Evolutionary conservation across 2,888 invertebrate genomes (phyloP).

Genomic region (Crepidodera aurea): DNA sequence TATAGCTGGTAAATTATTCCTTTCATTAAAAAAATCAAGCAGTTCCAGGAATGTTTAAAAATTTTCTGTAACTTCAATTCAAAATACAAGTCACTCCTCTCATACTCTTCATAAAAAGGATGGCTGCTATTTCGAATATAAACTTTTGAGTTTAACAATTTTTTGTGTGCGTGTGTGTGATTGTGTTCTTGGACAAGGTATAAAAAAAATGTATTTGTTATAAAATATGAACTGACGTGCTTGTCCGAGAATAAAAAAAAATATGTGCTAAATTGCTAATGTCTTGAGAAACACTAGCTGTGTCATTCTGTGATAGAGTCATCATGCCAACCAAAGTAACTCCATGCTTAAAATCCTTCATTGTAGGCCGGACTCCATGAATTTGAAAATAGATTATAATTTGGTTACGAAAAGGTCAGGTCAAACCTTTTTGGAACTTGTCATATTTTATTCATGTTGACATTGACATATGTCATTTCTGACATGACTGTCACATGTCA

Average conservation of each 20-base stretch:
- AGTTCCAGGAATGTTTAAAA: constrained; percentile 5
- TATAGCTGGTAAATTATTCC: background rate
- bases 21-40: background rate
- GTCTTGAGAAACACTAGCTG: constrained; percentile 32
- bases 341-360: constrained; percentile 10
- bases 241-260: background rate
- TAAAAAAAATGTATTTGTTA: constrained; percentile 30
- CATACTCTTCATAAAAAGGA: background rate
- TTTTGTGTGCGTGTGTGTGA: constrained; percentile 2
- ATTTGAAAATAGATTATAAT: too few species aligned
- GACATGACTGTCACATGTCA: too few species aligned
- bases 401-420: too few species aligned
- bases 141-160: constrained; percentile 3
- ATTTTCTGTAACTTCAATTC: background rate
- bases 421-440: too few species aligned
- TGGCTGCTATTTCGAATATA: background rate
- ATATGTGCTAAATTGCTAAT: constrained; percentile 8
- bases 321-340: constrained; percentile 36
- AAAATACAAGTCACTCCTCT: background rate
- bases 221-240: constrained; percentile 28
- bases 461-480: too few species aligned
- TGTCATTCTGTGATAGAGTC: constrained; percentile 48
- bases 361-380: background rate
- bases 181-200: background rate
- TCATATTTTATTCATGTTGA: too few species aligned